These are phyloP conservation scores for Onychostoma macrolepis DNA, from an alignment of 2,113 vertebrate species.

Conservation along the genomic window DNA sequence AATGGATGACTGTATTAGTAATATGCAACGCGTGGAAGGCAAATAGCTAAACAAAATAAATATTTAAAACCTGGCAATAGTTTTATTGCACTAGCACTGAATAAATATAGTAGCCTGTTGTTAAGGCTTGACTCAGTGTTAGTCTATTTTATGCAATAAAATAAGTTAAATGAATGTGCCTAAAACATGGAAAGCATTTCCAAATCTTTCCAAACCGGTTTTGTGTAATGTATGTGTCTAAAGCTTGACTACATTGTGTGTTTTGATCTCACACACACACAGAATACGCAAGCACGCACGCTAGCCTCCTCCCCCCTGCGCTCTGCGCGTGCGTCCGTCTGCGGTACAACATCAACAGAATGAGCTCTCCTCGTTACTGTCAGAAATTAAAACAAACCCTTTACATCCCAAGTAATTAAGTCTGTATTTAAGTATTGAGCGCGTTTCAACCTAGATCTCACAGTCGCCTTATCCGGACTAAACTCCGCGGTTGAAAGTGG, in stretches of 20 bases:
- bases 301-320: slow-evolving; percentile 6
- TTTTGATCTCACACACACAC: slow-evolving; percentile 26
- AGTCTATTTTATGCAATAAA: not conserved
- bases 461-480: not conserved
- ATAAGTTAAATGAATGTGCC: not conserved
- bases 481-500: not conserved
- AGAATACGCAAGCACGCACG: not conserved
- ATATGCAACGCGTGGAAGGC: no score
- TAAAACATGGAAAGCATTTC: not conserved
- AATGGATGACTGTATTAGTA: no score
- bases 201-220: not conserved
- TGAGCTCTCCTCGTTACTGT: slow-evolving; percentile 30
- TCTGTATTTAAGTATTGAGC: not conserved
- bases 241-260: not conserved
- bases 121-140: not conserved
- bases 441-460: not conserved
- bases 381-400: slow-evolving; percentile 25
- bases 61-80: no score
- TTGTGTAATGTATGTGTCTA: not conserved
- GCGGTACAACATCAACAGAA: no score
- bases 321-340: no score
- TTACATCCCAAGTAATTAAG: slow-evolving; percentile 8
- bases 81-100: no score
- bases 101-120: not conserved
- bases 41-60: no score